phyloP scores from a whole-genome alignment of 2,113 vertebrate genomes.

The Chamaetylas fuelleborni region DNA sequence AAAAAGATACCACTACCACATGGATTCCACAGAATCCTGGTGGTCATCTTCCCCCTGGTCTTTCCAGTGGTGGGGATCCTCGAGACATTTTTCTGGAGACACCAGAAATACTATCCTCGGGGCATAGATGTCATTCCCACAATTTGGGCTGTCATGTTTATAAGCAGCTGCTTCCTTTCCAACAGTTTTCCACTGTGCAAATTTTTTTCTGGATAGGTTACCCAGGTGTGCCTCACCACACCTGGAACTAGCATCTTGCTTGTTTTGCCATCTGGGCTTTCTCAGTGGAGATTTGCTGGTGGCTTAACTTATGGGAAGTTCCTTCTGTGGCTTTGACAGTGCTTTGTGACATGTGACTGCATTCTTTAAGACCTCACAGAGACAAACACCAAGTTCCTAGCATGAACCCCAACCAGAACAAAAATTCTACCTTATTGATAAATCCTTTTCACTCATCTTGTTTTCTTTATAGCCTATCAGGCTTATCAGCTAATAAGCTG shows the following conservation, averaged over 20 bases:
- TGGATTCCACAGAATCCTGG: neutral
- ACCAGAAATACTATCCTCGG: rapidly evolving
- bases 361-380: neutral
- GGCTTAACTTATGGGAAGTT: neutral
- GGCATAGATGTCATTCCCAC: neutral
- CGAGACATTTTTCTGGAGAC: rapidly evolving
- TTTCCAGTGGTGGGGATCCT: neutral
- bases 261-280: rapidly evolving
- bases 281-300: neutral
- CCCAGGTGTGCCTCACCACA: neutral
- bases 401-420: neutral
- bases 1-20: neutral
- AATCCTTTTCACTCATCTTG: neutral
- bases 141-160: neutral
- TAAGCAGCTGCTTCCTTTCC: neutral
- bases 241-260: neutral
- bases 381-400: neutral
- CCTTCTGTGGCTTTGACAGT: neutral
- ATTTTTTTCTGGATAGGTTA: neutral
- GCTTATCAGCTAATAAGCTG: neutral
- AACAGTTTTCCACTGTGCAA: neutral
- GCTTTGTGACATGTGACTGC: rapidly evolving
- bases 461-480: neutral
- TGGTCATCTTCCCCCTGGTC: neutral
- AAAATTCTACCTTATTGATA: neutral